Conservation (phyloP, 2,113 vertebrate genomes). For the Talpa occidentalis region DNA sequence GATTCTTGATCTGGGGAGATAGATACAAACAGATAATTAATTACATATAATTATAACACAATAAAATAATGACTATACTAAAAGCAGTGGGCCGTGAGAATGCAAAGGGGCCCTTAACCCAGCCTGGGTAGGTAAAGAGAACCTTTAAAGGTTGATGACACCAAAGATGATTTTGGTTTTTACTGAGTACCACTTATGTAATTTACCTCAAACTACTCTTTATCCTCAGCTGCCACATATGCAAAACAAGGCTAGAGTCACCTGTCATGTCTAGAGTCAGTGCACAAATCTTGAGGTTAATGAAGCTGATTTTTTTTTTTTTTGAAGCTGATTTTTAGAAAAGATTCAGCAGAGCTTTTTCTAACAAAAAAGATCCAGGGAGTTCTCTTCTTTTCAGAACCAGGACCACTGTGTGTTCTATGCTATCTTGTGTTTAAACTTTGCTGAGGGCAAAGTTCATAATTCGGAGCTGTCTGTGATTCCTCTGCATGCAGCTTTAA, state of each 20-base stretch:
- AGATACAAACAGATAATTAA: no score
- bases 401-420: neutral
- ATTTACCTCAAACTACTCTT: neutral
- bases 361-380: slow-evolving; percentile 13
- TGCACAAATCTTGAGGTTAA: neutral
- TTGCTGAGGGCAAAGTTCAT: neutral
- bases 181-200: neutral
- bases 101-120: no score
- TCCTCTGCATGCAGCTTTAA: neutral
- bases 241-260: neutral
- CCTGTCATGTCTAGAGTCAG: neutral
- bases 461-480: neutral
- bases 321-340: neutral
- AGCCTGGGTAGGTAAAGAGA: neutral
- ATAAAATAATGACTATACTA: no score
- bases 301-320: neutral
- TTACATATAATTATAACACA: no score
- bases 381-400: slow-evolving; percentile 35
- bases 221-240: neutral
- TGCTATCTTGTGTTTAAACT: neutral
- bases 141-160: neutral
- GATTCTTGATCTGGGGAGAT: no score
- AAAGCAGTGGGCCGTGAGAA: no score
- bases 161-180: neutral
- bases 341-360: slow-evolving; percentile 10